Percentiles rank a stretch among this genome's conserved stretches.
phyloP scores from a whole-genome alignment of 1,140 invertebrate genomes.

The Aphaenogaster rudis region DNA sequence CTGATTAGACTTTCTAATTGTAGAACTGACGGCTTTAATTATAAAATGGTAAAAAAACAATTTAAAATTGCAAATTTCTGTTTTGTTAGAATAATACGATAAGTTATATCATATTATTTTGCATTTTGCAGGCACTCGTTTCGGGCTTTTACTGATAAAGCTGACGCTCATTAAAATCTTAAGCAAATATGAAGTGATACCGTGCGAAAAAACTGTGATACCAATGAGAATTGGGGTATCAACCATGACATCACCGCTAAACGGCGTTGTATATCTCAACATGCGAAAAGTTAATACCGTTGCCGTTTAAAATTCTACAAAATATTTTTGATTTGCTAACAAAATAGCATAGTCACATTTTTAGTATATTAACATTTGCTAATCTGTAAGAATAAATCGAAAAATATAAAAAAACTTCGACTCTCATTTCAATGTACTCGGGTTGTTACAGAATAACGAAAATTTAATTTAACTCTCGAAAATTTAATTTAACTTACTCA shows the following conservation, averaged over 20 bases:
- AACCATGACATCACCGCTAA: constrained; percentile 26
- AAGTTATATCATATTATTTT: constrained; percentile 18
- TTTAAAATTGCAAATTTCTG: neutral
- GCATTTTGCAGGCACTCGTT: constrained; percentile 66
- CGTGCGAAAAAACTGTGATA: constrained; percentile 64
- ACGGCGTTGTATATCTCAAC: constrained; percentile 59
- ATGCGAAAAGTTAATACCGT: constrained; percentile 43
- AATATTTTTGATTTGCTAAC: neutral
- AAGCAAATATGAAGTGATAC: constrained; percentile 72
- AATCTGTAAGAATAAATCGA: neutral
- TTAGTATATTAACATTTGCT: neutral
- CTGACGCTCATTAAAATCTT: constrained; percentile 74
- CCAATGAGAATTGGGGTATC: constrained; percentile 63
- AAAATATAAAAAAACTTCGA: neutral
- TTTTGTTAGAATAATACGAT: neutral
- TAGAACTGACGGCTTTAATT: neutral
- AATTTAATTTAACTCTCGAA: neutral
- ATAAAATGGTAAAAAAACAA: neutral
- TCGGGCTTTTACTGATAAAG: constrained; percentile 78
- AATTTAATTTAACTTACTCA: neutral
- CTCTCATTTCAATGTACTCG: neutral
- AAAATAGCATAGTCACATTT: neutral
- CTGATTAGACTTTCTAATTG: neutral
- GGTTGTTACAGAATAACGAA: neutral
- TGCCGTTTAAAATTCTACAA: neutral